Conservation (phyloP, 2,888 invertebrate genomes). For the Brachynemurus nebulosus region DNA sequence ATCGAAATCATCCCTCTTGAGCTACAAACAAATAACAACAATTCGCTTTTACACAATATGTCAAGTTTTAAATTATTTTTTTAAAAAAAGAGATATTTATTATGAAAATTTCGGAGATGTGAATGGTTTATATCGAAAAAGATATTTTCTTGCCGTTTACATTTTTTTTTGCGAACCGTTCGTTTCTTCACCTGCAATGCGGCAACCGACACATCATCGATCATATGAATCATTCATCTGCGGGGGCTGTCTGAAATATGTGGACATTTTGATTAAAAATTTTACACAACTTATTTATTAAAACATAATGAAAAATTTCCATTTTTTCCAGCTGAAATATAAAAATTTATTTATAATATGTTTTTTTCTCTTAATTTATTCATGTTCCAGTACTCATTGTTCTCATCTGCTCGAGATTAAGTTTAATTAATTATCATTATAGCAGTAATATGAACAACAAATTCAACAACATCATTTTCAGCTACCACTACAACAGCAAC, state of each 20-base stretch:
- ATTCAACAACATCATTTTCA: too few species aligned
- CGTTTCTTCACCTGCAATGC: constrained; percentile 6
- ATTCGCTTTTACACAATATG: too few species aligned
- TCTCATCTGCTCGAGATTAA: constrained; percentile 28
- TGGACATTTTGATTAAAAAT: not conserved
- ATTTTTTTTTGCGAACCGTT: not conserved
- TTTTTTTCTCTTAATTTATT: constrained; percentile 13
- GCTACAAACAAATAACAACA: too few species aligned
- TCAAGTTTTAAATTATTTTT: too few species aligned
- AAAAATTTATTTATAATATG: not conserved
- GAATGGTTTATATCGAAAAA: constrained; percentile 1
- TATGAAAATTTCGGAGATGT: too few species aligned
- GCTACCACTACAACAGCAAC: too few species aligned
- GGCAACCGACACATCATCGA: constrained; percentile 1
- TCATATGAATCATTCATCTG: constrained; percentile 27
- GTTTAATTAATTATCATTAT: not conserved
- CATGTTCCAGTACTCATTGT: constrained; percentile 34
- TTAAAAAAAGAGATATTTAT: too few species aligned
- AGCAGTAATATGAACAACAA: too few species aligned
- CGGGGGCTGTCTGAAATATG: constrained; percentile 26
- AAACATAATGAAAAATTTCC: not conserved
- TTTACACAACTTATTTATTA: not conserved
- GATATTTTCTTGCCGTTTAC: not conserved
- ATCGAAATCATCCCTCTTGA: too few species aligned
- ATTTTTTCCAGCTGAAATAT: not conserved